Percentiles rank a stretch among this genome's conserved stretches.
phyloP scores from a whole-genome alignment of 37 sponge, comb jelly and placozoan genomes.

The Ianthella basta region DNA sequence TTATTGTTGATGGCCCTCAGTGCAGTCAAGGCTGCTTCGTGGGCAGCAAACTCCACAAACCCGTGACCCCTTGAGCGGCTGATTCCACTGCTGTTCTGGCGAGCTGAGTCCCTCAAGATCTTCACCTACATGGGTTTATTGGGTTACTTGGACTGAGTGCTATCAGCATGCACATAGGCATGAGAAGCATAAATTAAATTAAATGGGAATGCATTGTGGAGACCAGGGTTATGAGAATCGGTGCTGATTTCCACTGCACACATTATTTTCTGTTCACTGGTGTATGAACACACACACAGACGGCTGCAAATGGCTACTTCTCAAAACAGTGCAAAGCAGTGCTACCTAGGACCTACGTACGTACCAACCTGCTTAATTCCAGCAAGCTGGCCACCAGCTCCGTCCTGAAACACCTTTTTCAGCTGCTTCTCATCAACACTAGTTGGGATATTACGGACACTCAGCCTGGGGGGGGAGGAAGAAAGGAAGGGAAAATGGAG shows the following conservation, averaged over 20 bases:
- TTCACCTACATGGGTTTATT: constrained; percentile 49
- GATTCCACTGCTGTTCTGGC: constrained; percentile 69
- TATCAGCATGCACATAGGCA: background rate
- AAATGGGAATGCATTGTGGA: too few species aligned
- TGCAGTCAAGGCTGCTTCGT: constrained; percentile 83
- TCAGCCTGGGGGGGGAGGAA: constrained; percentile 28
- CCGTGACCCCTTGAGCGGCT: constrained; percentile 86
- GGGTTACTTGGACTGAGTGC: constrained; percentile 3
- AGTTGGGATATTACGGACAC: constrained; percentile 60
- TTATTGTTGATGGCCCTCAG: constrained; percentile 86
- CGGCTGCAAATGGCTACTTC: background rate
- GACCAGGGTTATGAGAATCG: too few species aligned
- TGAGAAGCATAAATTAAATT: too few species aligned
- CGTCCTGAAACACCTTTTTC: constrained; percentile 43
- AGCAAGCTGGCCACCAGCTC: constrained; percentile 18
- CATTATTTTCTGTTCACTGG: too few species aligned
- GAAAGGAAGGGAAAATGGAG: background rate
- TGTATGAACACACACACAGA: too few species aligned
- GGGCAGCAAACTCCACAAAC: constrained; percentile 88
- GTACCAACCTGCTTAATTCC: constrained; percentile 55
- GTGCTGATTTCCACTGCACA: too few species aligned
- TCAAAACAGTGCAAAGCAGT: background rate
- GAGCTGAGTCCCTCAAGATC: constrained; percentile 73
- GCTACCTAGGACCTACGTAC: too few species aligned
- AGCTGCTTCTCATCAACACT: constrained; percentile 66